Evolutionary conservation across 2,113 vertebrate species (phyloP).

Genomic region (Aegotheles bennettii): DNA sequence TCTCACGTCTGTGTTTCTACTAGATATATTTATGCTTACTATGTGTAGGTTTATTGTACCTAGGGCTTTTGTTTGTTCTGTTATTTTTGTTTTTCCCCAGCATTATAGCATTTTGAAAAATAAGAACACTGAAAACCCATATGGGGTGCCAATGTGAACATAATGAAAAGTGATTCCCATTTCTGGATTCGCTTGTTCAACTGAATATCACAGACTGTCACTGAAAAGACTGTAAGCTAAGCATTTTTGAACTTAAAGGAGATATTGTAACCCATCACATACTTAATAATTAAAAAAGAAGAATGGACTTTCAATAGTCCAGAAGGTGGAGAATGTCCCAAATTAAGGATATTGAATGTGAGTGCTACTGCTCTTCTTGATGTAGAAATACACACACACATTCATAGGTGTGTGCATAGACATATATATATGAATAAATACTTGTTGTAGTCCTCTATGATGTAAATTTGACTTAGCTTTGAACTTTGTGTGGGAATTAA

Average conservation of each 20-base stretch:
- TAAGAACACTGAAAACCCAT: conserved; percentile 7
- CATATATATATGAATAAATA: neutral
- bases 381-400: accelerated
- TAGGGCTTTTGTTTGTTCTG: conserved; percentile 20
- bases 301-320: neutral
- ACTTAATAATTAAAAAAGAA: neutral
- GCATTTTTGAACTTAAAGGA: neutral
- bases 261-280: neutral
- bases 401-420: neutral
- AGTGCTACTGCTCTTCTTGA: neutral
- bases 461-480: neutral
- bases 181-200: conserved; percentile 2
- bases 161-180: conserved; percentile 36
- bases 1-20: neutral
- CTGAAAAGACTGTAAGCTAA: neutral
- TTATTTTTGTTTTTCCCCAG: neutral
- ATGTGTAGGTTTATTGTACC: conserved; percentile 9
- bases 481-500: neutral
- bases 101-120: neutral
- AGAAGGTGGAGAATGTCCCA: neutral
- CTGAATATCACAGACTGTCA: conserved; percentile 10
- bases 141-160: conserved; percentile 42
- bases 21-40: neutral
- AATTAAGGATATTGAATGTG: neutral
- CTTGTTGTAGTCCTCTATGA: neutral